phyloP scores from a whole-genome alignment of 1,140 invertebrate species.

The Adelges cooleyi region DNA sequence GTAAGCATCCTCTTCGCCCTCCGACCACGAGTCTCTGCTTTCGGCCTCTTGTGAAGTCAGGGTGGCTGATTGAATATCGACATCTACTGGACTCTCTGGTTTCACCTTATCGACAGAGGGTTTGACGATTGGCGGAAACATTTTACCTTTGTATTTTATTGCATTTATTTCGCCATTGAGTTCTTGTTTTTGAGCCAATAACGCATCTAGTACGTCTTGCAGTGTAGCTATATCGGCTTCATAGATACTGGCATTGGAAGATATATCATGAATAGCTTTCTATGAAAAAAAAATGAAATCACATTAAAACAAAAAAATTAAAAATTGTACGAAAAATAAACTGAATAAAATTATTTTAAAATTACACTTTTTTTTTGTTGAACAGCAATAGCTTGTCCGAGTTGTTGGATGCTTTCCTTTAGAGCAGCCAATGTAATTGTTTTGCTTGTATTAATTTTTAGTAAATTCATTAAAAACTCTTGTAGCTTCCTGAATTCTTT shows the following conservation, averaged over 20 bases:
- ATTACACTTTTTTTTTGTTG: constrained; percentile 1
- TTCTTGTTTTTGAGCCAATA: background rate
- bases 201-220: background rate
- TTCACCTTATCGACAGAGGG: background rate
- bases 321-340: too few species aligned
- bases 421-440: background rate
- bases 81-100: background rate
- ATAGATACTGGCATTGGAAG: background rate
- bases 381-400: background rate
- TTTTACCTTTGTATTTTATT: constrained; percentile 4
- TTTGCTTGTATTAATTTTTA: background rate
- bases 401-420: background rate
- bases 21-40: background rate
- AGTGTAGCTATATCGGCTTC: background rate
- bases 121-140: constrained; percentile 1
- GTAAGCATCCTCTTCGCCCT: background rate
- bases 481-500: background rate
- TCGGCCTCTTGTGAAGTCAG: background rate
- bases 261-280: background rate
- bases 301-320: too few species aligned
- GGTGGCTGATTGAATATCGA: background rate
- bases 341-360: background rate
- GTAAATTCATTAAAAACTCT: background rate
- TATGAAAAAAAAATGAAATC: background rate
- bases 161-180: background rate